Evolutionary conservation across 2,113 vertebrate species (phyloP), one percentile per base, ranked within the genome.

Genomic region (Tenebrosternarchus preto): DNA sequence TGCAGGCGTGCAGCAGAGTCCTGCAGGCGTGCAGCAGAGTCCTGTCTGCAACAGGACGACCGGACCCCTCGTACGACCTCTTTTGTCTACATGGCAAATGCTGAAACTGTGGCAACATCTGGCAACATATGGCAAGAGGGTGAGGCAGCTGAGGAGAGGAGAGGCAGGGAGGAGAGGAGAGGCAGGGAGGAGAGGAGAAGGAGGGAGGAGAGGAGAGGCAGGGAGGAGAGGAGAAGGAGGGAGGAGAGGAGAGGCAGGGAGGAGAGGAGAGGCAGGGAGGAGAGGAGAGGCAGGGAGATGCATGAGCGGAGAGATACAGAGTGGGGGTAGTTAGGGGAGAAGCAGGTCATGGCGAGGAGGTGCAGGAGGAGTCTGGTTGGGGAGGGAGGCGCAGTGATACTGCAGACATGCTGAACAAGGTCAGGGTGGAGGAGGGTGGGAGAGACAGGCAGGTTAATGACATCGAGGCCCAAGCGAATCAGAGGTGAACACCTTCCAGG

Each of bases 381-480:
- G 4, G 15, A 20, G 61, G 46, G 36, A 46, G 33, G 61, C 50
- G 31, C 63, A 66, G 27, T 33, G 63, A 16, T 19, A 31, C 29
- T 20, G 63, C 25, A 29, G 57, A 59, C 15, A 19, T 27, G 57
- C 2, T 50, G 36, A 16, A 46, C 68, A 25, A 50, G 68, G 39
- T 50, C 22, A 53, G 25, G 8, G 11, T 17, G 7, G 31, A 36
- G 8, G 36, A 19, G n/a, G 64, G 36, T 20, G 82, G 50, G 12
- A 53, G 1, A 43, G 7, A 50, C 46, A 31, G 25, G 43, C 15
- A 9, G 85, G 90, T 91, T 89, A 83, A 90, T 88, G 78, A 77
- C 31, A 60, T 7, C 31, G 24, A 59, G 22, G 6, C 11, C 64
- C 9, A 33, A 33, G 29, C 25, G 27, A 63, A 12, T 0, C 22